Percentiles rank a stretch among this genome's conserved stretches.
phyloP scores from a whole-genome alignment of 2,797 vertebrate genomes.

The Typhlichthys eigenmanni region DNA sequence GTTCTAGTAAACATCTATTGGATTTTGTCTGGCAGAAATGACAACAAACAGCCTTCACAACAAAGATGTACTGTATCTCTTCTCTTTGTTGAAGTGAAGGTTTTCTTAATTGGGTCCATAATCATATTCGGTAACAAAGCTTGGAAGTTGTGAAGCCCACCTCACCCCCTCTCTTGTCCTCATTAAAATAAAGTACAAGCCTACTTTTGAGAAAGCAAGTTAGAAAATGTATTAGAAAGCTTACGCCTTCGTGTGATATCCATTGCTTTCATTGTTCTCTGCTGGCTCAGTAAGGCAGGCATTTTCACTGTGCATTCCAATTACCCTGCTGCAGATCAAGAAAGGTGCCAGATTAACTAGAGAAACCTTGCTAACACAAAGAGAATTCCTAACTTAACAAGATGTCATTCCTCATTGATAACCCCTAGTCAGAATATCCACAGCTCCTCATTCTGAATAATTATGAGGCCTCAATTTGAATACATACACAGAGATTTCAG shows the following conservation, averaged over 20 bases:
- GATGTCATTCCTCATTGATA: conserved; percentile 79
- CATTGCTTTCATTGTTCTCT: conserved; percentile 78
- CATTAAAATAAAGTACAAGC: conserved; percentile 74
- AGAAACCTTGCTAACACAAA: conserved; percentile 80
- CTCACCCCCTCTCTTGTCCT: conserved; percentile 50
- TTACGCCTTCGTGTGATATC: conserved; percentile 71
- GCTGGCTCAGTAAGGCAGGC: conserved; percentile 63
- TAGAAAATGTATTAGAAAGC: conserved; percentile 75
- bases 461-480: conserved; percentile 74
- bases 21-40: conserved; percentile 50
- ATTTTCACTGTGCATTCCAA: conserved; percentile 72
- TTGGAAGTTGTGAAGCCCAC: conserved; percentile 37
- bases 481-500: conserved; percentile 70
- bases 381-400: conserved; percentile 83
- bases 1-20: conserved; percentile 52
- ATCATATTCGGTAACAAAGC: conserved; percentile 61
- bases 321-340: conserved; percentile 78
- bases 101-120: conserved; percentile 73
- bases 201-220: conserved; percentile 72
- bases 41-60: conserved; percentile 60
- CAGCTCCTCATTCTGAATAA: conserved; percentile 71
- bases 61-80: conserved; percentile 40
- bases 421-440: conserved; percentile 61
- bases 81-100: conserved; percentile 61
- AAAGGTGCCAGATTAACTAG: conserved; percentile 78